phyloP scores from a whole-genome alignment of 2,113 vertebrate genomes.

The Todiramphus saurophagus region DNA sequence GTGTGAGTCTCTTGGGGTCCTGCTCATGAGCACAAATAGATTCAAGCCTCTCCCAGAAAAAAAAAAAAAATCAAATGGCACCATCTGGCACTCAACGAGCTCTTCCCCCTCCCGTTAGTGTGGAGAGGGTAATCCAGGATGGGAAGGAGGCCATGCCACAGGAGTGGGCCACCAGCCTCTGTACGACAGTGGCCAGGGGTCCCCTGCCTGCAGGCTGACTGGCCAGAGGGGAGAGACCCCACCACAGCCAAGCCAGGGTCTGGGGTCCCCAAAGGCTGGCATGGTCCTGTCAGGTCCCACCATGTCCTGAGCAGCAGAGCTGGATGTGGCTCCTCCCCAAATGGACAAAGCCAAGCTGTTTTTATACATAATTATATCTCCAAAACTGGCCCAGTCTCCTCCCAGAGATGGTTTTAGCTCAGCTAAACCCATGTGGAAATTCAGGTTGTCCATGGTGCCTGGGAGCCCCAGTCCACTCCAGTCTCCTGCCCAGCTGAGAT shows the following conservation, averaged over 20 bases:
- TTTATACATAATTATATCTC: conserved; percentile 25
- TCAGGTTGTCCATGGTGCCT: background rate
- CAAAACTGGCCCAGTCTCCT: background rate
- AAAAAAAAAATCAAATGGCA: background rate
- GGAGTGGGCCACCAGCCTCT: background rate
- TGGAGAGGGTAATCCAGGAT: background rate
- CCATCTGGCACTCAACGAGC: background rate
- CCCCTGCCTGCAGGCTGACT: background rate
- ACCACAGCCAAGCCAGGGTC: rapidly evolving
- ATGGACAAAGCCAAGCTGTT: background rate
- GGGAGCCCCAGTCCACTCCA: background rate
- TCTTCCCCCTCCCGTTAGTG: background rate
- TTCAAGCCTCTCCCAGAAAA: background rate
- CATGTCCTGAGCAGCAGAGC: rapidly evolving
- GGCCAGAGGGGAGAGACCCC: background rate
- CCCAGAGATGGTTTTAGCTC: conserved; percentile 44
- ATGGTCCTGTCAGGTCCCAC: rapidly evolving
- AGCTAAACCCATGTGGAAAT: background rate
- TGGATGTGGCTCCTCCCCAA: background rate
- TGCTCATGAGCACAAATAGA: background rate
- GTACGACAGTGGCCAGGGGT: rapidly evolving
- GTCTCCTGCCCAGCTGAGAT: background rate
- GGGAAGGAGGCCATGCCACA: background rate
- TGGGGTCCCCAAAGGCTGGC: background rate
- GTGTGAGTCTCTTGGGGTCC: background rate